Evolutionary conservation across 2,888 invertebrate species (phyloP).

Genomic region (Bruchidius siliquastri): DNA sequence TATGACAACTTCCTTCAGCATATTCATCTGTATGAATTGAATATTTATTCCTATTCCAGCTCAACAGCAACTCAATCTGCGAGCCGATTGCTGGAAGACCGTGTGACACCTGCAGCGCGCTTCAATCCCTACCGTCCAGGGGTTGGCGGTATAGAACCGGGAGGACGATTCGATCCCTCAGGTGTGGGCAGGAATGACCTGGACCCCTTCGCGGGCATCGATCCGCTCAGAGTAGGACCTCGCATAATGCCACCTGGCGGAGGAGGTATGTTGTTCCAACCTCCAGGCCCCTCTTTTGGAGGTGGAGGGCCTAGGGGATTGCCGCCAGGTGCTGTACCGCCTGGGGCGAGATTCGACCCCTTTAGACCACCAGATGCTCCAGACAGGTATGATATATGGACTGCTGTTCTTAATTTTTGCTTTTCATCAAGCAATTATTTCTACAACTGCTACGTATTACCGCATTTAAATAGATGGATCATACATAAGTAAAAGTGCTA

Average conservation of each 20-base stretch:
- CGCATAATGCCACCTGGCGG: constrained; percentile 37
- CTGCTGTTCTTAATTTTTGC: too few relatives aligned
- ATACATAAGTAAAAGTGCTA: too few relatives aligned
- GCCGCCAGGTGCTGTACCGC: constrained; percentile 58
- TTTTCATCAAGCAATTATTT: too few relatives aligned
- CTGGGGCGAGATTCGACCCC: constrained; percentile 82
- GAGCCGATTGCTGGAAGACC: constrained; percentile 8
- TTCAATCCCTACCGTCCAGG: background rate
- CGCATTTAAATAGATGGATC: too few relatives aligned
- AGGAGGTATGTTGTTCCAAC: constrained; percentile 75
- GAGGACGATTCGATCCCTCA: background rate
- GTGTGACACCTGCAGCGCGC: background rate
- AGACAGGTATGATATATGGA: constrained; percentile 33
- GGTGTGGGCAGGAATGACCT: constrained; percentile 65
- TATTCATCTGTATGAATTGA: background rate
- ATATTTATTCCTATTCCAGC: background rate
- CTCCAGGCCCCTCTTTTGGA: constrained; percentile 45
- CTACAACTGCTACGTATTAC: too few relatives aligned
- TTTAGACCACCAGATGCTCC: constrained; percentile 61
- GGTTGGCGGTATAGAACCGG: background rate
- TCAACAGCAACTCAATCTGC: constrained; percentile 1
- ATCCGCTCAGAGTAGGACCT: constrained; percentile 30
- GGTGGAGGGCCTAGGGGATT: constrained; percentile 32
- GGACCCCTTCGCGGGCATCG: constrained; percentile 64
- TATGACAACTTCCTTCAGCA: too few relatives aligned